Base-by-base conservation (phyloP, 2,797 vertebrate species). In the Siniperca undulata region DNA sequence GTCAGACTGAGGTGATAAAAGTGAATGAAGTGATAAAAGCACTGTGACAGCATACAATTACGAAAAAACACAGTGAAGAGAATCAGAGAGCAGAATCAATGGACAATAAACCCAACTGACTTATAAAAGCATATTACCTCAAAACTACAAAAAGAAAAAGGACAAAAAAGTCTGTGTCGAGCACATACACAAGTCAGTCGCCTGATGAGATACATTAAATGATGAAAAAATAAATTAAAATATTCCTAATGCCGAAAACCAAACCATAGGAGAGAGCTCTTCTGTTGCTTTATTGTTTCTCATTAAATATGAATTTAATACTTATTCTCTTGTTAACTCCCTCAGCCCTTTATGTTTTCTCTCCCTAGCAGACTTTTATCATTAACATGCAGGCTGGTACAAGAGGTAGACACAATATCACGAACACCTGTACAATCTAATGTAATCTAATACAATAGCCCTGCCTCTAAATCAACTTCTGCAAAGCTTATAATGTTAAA, bases 271-370 rank as follows among this genome's bases (percentile, higher is more conserved):
- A 70, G 80, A 70, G 82, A 76, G 46, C 73, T 56, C 30, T 82
- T 80, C 36, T 71, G 42, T 53, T 84, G 40, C 16, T 83, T 89
- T 79, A 82, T 72, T 77, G 50, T 81, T 81, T 80, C 40, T 71
- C 74, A 71, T 86, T 77, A 88, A 14, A 38, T 81, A 64, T 75
- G 27, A 83, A 82, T 74, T 74, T 16, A 73, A 73, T 83, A 46
- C 38, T 44, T 42, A 77, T 72, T 70, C 27, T 46, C 20, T 64
- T 73, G 69, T 72, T 86, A 70, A 53, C 17, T 78, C 22, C 8
- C 36, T 36, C 1, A 27, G 7, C 30, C 22, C 22, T 40, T 69
- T 46, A 20, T 17, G 30, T 68, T 46, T 44, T 55, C 46, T 24
- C 53, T 77, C 22, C 5, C 16, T 12, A 44, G 30, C 58, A 70